Base-by-base conservation (phyloP, 2,888 invertebrate species). In the Kryphioiulus occultus region DNA sequence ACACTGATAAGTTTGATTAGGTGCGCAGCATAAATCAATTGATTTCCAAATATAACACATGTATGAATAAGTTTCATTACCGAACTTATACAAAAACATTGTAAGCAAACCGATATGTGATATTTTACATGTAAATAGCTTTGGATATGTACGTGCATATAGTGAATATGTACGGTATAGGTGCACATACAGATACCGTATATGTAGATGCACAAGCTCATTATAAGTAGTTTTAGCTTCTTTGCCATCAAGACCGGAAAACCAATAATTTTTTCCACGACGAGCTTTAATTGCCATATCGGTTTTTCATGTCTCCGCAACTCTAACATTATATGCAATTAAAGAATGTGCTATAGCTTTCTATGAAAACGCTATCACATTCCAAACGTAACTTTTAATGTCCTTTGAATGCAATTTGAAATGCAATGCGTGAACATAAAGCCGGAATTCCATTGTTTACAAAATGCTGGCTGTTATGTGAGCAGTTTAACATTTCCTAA, bases 341-440 rank as follows among this genome's bases (percentile, higher is more conserved):
- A 78, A 30, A 12, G 30, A 10, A 78, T 78, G 22, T 17, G 30
- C 15, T 22, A 68, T 68, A 7, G 10, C n/a, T 68, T 22, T 22
- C 59, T 68, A 22, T 78, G 78, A 30, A 26, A 30, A 30, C 78
- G 30, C 78, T 78, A 30, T 30, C 30, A 12, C 78, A 78, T 78
- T 78, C 78, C 78, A 78, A 78, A 78, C 59, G 78, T 78, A 78
- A 78, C 30, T 22, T 78, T 78, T 78, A 30, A 30, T 30, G 30
- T 78, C 30, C 78, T 9, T 15, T 78, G 30, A 78, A 78, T 22
- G 22, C 59, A 68, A 68, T 68, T 68, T 68, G 59, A 68, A 78
- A 78, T 78, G 26, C 30, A 78, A 22, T 22, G 78, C 30, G 3
- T 12, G 78, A 78, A 78, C 26, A 78, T 78, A 78, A 78, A 78